phyloP scores from a whole-genome alignment of 2,888 invertebrate genomes.

The Melitaea athalia region DNA sequence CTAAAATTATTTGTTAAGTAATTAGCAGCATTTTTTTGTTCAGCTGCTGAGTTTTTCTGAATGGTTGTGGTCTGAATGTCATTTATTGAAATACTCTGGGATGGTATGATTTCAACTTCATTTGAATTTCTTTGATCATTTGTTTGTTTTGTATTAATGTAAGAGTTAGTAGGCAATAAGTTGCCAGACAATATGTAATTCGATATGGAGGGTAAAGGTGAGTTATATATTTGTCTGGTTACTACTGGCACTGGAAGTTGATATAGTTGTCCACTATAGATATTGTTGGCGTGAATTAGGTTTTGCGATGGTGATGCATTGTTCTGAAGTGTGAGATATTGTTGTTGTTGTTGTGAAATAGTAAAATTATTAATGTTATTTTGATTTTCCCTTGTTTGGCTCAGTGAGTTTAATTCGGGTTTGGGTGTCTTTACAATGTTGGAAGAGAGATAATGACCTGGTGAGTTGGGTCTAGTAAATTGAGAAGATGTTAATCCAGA shows the following conservation, averaged over 20 bases:
- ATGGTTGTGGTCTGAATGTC: constrained; percentile 13
- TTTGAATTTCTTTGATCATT: constrained; percentile 40
- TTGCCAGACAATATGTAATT: constrained; percentile 27
- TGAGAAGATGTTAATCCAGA: constrained; percentile 72
- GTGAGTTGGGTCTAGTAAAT: constrained; percentile 48
- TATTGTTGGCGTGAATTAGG: constrained; percentile 46
- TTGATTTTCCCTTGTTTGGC: constrained; percentile 4
- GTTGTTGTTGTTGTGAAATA: constrained; percentile 19
- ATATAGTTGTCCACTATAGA: constrained; percentile 75
- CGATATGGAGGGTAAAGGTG: constrained; percentile 43
- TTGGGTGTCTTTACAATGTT: constrained; percentile 43
- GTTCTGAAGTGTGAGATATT: constrained; percentile 27
- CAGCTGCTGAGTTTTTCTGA: constrained; percentile 48
- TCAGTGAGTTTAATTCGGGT: constrained; percentile 3
- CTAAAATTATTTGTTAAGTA: constrained; percentile 52
- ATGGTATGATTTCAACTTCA: constrained; percentile 59
- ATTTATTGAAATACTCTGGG: constrained; percentile 45
- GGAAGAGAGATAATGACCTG: constrained; percentile 35
- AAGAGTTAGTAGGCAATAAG: constrained; percentile 1
- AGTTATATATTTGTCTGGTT: constrained; percentile 65
- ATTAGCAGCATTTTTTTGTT: constrained; percentile 50
- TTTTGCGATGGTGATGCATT: constrained; percentile 27
- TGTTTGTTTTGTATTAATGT: constrained; percentile 9
- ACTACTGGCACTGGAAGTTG: constrained; percentile 73
- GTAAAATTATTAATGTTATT: not conserved